Base-by-base conservation (phyloP, 2,797 vertebrate species). In the Halcyon leucocephala region DNA sequence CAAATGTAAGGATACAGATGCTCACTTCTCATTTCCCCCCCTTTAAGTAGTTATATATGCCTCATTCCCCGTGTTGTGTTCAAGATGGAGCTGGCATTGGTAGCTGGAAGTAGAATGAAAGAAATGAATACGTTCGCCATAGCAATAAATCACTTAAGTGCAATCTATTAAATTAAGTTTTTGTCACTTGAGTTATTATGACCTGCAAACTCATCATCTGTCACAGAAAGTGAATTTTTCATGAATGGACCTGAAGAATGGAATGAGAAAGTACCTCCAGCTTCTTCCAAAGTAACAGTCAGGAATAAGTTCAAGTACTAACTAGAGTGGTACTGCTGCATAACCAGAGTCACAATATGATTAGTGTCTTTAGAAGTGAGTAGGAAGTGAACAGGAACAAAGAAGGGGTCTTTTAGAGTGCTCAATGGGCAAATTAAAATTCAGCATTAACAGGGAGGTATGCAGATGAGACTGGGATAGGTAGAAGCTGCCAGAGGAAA, bases 301-400 rank as follows among this genome's bases (percentile, higher is more conserved):
- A 70, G 26, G 52, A 80, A 41, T 60, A 74, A 60, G 33, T 87
- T 72, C 54, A 91, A 77, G 61, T 57, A 65, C 48, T 89, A 93
- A 88, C 90, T 83, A 61, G 20, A 78, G 26, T 66, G 69, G 61
- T 74, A 26, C 52, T 44, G 18, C 69, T 83, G 41, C 52, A 12
- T 71, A 81, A 67, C 26, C 46, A 22, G 83, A 93, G 58, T 89
- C 77, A 90, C 41, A 81, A 31, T 39, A 67, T 12, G 61, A 81
- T 90, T 65, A 67, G 31, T 52, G 67, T 86, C 76, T 93, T 90
- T 33, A 92, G 35, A 83, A 93, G 28, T 82, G 65, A 88, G 33
- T 86, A 65, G 69, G 79, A 80, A 88, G 64, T 29, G 76, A 77
- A 7, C 44, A 74, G 82, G 79, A 93, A 80, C 60, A 94, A 94